Evolutionary conservation across 2,797 vertebrate species (phyloP).

Genomic region (Enteromius anoplus): DNA sequence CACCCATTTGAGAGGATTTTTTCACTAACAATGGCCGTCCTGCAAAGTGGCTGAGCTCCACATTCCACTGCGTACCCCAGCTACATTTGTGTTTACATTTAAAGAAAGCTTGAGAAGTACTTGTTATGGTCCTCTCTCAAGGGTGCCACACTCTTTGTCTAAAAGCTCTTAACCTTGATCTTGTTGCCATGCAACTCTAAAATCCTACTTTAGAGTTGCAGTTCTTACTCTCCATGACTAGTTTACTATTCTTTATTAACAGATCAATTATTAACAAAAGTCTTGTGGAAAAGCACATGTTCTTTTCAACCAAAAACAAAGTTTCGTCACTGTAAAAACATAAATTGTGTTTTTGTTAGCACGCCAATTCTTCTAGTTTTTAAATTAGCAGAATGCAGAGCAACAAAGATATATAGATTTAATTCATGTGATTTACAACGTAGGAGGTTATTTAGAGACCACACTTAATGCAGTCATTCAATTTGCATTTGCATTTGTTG

Average conservation of each 20-base stretch:
- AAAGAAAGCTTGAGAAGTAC: slow-evolving; percentile 30
- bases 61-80: slow-evolving; percentile 13
- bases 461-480: not conserved
- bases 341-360: not conserved
- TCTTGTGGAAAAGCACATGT: not conserved
- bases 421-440: not conserved
- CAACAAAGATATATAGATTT: not conserved
- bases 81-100: slow-evolving; percentile 21
- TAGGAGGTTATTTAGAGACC: not conserved
- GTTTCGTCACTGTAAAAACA: not conserved
- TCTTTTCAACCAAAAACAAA: not conserved
- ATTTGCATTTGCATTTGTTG: not conserved
- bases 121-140: slow-evolving; percentile 5
- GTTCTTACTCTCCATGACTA: not conserved
- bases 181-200: slow-evolving; percentile 75
- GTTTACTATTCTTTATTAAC: slow-evolving; percentile 4
- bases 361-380: not conserved
- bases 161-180: slow-evolving; percentile 66
- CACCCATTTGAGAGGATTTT: slow-evolving; percentile 8
- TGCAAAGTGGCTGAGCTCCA: slow-evolving; percentile 3
- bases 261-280: not conserved
- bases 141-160: slow-evolving; percentile 60
- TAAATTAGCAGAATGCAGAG: not conserved
- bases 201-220: slow-evolving; percentile 62
- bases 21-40: not conserved